Evolutionary conservation across 2,113 vertebrate genomes (phyloP).

Genomic region (Gallinago paraguaiae): DNA sequence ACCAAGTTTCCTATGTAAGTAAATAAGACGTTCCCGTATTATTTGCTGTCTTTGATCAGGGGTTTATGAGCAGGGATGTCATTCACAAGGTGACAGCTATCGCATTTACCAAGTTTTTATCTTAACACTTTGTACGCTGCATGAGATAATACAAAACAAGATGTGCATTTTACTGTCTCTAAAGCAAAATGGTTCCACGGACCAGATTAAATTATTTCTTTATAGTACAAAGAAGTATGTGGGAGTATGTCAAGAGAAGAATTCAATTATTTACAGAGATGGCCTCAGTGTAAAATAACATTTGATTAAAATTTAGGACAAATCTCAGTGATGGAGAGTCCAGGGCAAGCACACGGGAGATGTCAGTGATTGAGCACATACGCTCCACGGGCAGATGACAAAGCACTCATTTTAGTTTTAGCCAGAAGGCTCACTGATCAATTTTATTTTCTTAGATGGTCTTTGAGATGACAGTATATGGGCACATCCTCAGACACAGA

Average conservation of each 20-base stretch:
- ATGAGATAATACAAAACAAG: not conserved
- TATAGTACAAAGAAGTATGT: slow-evolving; percentile 22
- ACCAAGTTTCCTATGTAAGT: not conserved
- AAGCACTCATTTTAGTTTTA: slow-evolving; percentile 44
- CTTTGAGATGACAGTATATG: slow-evolving; percentile 37
- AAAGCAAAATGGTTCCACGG: slow-evolving; percentile 16
- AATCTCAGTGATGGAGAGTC: slow-evolving; percentile 62
- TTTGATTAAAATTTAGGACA: slow-evolving; percentile 76
- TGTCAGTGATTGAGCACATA: slow-evolving; percentile 69
- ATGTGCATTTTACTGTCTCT: slow-evolving; percentile 23
- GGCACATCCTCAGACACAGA: slow-evolving; percentile 27
- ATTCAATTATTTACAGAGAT: slow-evolving; percentile 70
- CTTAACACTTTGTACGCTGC: not conserved
- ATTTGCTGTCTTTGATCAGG: not conserved
- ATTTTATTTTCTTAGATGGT: slow-evolving; percentile 63
- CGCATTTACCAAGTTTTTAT: not conserved
- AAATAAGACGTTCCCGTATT: not conserved
- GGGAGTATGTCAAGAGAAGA: slow-evolving; percentile 55
- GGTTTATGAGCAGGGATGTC: not conserved
- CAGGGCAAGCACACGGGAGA: slow-evolving; percentile 1
- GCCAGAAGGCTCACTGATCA: slow-evolving; percentile 63
- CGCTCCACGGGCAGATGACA: slow-evolving; percentile 33
- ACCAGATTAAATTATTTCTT: slow-evolving; percentile 62
- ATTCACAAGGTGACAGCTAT: not conserved
- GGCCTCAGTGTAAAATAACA: slow-evolving; percentile 68